Evolutionary conservation across 2,888 invertebrate species (phyloP), one percentile per base, ranked within the genome.

Genomic region (Eremobia ochroleuca): DNA sequence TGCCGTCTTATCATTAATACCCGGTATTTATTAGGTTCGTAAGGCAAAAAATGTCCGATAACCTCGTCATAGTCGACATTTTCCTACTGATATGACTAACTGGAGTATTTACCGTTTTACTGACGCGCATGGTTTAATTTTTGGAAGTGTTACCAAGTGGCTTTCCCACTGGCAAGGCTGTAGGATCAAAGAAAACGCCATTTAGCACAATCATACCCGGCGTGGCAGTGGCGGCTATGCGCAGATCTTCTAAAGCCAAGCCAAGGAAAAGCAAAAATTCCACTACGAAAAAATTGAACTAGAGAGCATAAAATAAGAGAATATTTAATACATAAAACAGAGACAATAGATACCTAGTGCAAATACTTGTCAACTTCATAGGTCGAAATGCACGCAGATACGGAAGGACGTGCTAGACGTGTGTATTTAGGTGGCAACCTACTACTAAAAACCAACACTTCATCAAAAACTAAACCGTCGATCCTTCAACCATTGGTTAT

Each of bases 1-100:
- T 62, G 11, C 28, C 59, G 34, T 46, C 74, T 73, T 81, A 77
- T 81, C 77, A 81, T 52, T 72, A 73, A 37, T 52, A 61, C 34
- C 37, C 6, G 31, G 13, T 81, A 61, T 52, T 73, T 80, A 73
- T 61, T 73, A 52, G 11, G 21, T 46, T 79, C 40, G 13, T 58
- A 40, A n/a, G 15, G 43, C 5, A 61, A 62, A 82, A 55, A 52
- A 62, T 28, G 4, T 25, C 40, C 37, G 83, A 67, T 55, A 67
- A 67, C 18, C 52, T 46, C 43, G 37, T 62, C 46, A 52, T 59
- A 34, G 31, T 62, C 28, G 49, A 21, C 55, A 21, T 81, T 40
- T 81, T 55, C 62, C 31, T 75, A 37, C 81, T 75, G 61, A 75
- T 77, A 64, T 31, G 37, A 49, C 28, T 18, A 59, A 65, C 28